Evolutionary conservation across 2,888 invertebrate species (phyloP).

Genomic region (Drosophila hamatofila): DNA sequence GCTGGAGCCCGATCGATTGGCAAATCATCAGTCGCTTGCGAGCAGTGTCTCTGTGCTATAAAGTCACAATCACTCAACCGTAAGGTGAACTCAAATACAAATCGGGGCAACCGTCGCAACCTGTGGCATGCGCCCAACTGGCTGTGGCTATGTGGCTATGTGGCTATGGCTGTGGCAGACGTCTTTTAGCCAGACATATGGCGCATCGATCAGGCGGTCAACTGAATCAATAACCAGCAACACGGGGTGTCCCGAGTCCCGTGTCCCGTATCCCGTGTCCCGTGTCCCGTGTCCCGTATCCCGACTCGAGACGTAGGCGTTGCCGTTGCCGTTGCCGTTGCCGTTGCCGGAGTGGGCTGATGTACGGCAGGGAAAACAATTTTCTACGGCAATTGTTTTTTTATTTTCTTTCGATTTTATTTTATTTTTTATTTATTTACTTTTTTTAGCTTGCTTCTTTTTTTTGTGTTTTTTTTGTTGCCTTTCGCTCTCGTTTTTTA

Average conservation of each 20-base stretch:
- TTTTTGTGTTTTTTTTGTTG: slow-evolving; percentile 9
- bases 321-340: not conserved
- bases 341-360: slow-evolving; percentile 4
- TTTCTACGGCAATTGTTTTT: slow-evolving; percentile 63
- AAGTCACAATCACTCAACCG: slow-evolving; percentile 23
- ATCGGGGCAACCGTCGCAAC: slow-evolving; percentile 35
- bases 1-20: slow-evolving; percentile 30
- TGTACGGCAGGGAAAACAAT: slow-evolving; percentile 49
- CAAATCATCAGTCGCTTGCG: slow-evolving; percentile 31
- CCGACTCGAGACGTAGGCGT: slow-evolving; percentile 1
- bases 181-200: slow-evolving; percentile 50
- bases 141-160: slow-evolving; percentile 16
- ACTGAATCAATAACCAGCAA: slow-evolving; percentile 38
- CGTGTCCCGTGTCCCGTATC: not conserved
- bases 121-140: slow-evolving; percentile 57
- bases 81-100: slow-evolving; percentile 20
- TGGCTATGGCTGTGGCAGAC: slow-evolving; percentile 30
- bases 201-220: slow-evolving; percentile 55
- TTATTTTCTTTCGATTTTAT: slow-evolving; percentile 19
- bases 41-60: slow-evolving; percentile 5
- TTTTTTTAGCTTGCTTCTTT: slow-evolving; percentile 15
- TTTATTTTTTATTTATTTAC: slow-evolving; percentile 8
- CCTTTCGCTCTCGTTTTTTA: slow-evolving; percentile 9
- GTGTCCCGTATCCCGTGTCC: not conserved
- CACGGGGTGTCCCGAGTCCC: slow-evolving; percentile 1